Evolutionary conservation across 64 coral and sea anemone genomes (phyloP).

Genomic region (Exaiptasia diaphana): DNA sequence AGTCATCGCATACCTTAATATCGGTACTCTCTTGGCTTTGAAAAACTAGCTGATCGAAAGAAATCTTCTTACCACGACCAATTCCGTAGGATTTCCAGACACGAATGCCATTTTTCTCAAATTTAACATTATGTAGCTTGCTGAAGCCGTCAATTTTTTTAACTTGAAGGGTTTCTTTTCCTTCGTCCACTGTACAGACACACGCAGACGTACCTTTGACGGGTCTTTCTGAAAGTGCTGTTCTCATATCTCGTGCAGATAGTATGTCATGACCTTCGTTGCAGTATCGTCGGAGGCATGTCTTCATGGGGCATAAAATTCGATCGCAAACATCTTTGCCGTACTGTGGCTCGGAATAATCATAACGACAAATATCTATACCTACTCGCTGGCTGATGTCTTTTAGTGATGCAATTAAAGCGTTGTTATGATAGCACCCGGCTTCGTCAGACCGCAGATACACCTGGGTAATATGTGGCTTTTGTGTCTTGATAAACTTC

Average conservation of each 20-base stretch:
- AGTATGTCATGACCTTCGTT: slow-evolving; percentile 13
- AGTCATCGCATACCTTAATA: not conserved
- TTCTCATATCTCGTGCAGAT: slow-evolving; percentile 26
- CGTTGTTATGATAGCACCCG: not conserved
- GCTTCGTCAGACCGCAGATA: slow-evolving; percentile 11
- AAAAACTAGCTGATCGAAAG: not conserved
- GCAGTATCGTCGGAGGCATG: slow-evolving; percentile 12
- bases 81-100: slow-evolving; percentile 1
- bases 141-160: slow-evolving; percentile 38
- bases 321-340: slow-evolving; percentile 69
- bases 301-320: slow-evolving; percentile 53
- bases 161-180: not conserved
- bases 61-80: not conserved
- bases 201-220: not conserved
- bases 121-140: slow-evolving; percentile 36
- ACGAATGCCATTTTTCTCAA: slow-evolving; percentile 21
- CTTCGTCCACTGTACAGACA: slow-evolving; percentile 14
- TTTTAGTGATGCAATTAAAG: not conserved
- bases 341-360: slow-evolving; percentile 50
- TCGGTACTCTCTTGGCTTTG: not conserved
- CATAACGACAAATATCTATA: not conserved
- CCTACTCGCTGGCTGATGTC: not conserved
- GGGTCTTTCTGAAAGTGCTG: slow-evolving; percentile 46
- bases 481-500: not conserved
- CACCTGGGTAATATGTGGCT: not conserved